Conservation (phyloP, 2,797 vertebrate species). For the Eleutherodactylus coqui region DNA sequence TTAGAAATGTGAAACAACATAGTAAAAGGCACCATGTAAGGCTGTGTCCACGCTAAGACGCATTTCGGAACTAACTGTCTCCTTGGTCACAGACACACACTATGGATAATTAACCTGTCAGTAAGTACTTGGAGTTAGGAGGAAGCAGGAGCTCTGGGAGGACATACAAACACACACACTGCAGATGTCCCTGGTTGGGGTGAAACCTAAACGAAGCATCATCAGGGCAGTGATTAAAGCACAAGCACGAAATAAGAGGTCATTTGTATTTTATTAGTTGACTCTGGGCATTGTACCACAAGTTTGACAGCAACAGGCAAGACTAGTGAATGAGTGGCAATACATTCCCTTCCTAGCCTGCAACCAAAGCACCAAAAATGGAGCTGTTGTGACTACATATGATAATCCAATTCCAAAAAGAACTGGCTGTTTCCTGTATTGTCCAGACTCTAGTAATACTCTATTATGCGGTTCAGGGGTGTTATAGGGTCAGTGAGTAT, state of each 20-base stretch:
- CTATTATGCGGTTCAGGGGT: slow-evolving; percentile 69
- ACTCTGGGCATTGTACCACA: slow-evolving; percentile 73
- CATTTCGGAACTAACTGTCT: too few species aligned
- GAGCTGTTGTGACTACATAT: slow-evolving; percentile 73
- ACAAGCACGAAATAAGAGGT: slow-evolving; percentile 69
- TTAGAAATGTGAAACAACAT: too few species aligned
- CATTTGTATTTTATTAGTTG: slow-evolving; percentile 77
- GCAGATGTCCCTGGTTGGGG: too few species aligned
- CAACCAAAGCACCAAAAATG: slow-evolving; percentile 75
- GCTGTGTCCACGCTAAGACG: too few species aligned
- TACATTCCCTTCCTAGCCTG: slow-evolving; percentile 70
- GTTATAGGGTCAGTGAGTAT: slow-evolving; percentile 74
- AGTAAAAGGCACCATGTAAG: too few species aligned
- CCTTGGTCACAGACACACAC: too few species aligned
- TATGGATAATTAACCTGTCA: too few species aligned
- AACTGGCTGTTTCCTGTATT: slow-evolving; percentile 72
- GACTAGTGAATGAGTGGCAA: slow-evolving; percentile 76
- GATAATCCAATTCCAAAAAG: slow-evolving; percentile 70
- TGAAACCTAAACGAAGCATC: background rate
- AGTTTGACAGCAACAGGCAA: slow-evolving; percentile 74
- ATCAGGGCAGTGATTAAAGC: background rate
- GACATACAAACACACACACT: too few species aligned
- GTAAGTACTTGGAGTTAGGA: too few species aligned
- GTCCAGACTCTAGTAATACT: slow-evolving; percentile 76
- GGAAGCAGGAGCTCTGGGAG: too few species aligned